Conservation (phyloP, 2,113 vertebrate genomes). For the Haliaeetus leucogaster region DNA sequence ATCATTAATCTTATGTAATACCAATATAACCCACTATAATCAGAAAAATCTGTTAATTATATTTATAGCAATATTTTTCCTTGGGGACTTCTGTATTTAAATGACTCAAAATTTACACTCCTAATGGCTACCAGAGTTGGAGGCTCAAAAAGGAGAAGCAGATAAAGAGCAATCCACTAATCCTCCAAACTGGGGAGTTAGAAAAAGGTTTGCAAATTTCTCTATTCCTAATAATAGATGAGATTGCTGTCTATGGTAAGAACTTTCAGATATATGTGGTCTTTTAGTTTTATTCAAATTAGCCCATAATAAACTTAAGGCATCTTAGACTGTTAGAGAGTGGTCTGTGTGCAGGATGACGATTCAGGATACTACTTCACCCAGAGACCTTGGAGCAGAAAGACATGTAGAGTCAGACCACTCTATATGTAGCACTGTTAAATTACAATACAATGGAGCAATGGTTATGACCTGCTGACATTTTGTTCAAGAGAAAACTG, state of each 20-base stretch:
- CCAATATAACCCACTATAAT: not conserved
- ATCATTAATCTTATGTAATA: not conserved
- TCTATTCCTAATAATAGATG: too few species aligned
- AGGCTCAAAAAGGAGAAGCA: not conserved
- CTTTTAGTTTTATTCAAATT: not conserved
- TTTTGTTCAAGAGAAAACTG: not conserved
- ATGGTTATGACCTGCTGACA: not conserved
- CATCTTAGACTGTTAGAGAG: not conserved
- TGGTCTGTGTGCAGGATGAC: not conserved
- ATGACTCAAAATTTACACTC: not conserved
- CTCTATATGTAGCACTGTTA: not conserved
- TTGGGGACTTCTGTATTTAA: not conserved
- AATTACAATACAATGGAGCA: not conserved
- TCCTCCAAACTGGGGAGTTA: not conserved
- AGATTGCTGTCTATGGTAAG: not conserved
- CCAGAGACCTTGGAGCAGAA: not conserved
- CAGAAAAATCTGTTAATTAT: not conserved
- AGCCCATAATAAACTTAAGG: not conserved
- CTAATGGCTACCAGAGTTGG: not conserved
- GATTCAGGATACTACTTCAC: not conserved
- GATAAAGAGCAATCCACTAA: not conserved
- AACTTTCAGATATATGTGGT: not conserved
- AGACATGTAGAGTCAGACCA: rapidly evolving
- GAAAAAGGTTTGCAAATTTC: not conserved
- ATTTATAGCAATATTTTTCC: not conserved